These are phyloP conservation scores for Parthenolecanium corni DNA, from an alignment of 2,888 invertebrate genomes.

Conservation along the genomic window DNA sequence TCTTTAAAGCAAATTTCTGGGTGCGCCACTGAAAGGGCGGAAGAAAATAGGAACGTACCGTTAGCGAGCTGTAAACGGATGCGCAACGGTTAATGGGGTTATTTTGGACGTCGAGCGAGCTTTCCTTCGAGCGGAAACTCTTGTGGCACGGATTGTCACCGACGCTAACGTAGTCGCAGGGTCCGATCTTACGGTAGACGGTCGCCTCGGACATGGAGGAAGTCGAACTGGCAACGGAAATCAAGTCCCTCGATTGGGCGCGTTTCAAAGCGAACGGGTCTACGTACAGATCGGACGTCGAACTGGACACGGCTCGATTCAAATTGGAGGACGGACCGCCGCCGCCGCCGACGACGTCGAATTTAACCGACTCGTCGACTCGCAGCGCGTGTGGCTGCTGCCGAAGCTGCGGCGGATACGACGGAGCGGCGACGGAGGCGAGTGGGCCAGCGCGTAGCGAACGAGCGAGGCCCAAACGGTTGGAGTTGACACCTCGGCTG, in stretches of 20 bases:
- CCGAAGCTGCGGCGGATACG: not conserved
- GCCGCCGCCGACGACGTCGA: not conserved
- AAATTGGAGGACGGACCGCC: not conserved
- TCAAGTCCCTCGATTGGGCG: not conserved
- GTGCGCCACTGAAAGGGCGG: too few species aligned
- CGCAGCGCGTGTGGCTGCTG: not conserved
- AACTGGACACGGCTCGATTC: constrained; percentile 17
- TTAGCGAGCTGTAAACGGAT: not conserved
- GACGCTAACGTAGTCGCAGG: constrained; percentile 18
- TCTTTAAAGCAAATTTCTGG: too few species aligned
- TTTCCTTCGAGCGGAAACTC: constrained; percentile 4
- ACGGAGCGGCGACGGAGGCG: not conserved
- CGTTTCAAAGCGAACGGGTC: constrained; percentile 15
- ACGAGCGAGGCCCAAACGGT: constrained; percentile 7
- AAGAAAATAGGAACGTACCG: not conserved
- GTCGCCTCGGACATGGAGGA: constrained; percentile 26
- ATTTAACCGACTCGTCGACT: too few species aligned
- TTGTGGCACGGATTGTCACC: not conserved
- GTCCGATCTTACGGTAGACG: constrained; percentile 10
- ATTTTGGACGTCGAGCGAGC: not conserved
- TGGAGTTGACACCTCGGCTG: constrained; percentile 13
- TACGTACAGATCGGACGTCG: constrained; percentile 25
- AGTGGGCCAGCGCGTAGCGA: not conserved
- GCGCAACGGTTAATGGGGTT: not conserved
- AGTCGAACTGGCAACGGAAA: constrained; percentile 14